Conservation (phyloP, 2,888 invertebrate genomes). For the Carterocephalus palaemon region DNA sequence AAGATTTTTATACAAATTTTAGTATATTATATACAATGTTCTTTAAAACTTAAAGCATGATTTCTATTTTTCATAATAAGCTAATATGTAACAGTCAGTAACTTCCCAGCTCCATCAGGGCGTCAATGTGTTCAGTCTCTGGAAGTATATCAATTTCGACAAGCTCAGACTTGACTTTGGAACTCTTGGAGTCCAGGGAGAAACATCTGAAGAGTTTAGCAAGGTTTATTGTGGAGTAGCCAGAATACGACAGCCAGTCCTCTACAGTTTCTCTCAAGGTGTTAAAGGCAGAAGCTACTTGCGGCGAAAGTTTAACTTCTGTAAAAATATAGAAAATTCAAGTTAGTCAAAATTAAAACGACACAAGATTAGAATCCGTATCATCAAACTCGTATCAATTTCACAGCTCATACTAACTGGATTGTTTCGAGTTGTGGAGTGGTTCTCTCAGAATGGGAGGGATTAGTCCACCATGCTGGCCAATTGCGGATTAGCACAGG, state of each 20-base stretch:
- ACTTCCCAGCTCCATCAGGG: slow-evolving; percentile 64
- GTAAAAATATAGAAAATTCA: slow-evolving; percentile 46
- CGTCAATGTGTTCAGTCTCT: slow-evolving; percentile 71
- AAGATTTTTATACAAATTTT: too few species aligned
- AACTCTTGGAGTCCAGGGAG: slow-evolving; percentile 51
- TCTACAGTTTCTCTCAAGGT: slow-evolving; percentile 83
- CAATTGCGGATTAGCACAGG: too few species aligned
- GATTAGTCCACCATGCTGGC: too few species aligned
- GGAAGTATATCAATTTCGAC: slow-evolving; percentile 67
- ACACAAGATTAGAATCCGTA: slow-evolving; percentile 1
- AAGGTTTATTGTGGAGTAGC: slow-evolving; percentile 83
- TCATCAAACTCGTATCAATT: too few species aligned
- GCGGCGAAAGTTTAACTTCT: slow-evolving; percentile 74
- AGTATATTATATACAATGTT: too few species aligned
- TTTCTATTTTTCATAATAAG: neutral
- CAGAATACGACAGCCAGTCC: slow-evolving; percentile 82
- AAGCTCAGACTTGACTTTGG: slow-evolving; percentile 51
- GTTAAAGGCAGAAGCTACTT: slow-evolving; percentile 78
- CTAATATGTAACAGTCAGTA: slow-evolving; percentile 41
- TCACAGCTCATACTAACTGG: too few species aligned
- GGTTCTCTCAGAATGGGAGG: too few species aligned
- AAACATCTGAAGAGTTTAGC: slow-evolving; percentile 76
- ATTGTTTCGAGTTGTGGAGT: too few species aligned
- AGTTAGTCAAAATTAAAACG: too few species aligned
- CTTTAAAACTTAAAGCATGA: neutral